Evolutionary conservation across 1,140 invertebrate genomes (phyloP).

Genomic region (Aphelenchoides fujianensis): DNA sequence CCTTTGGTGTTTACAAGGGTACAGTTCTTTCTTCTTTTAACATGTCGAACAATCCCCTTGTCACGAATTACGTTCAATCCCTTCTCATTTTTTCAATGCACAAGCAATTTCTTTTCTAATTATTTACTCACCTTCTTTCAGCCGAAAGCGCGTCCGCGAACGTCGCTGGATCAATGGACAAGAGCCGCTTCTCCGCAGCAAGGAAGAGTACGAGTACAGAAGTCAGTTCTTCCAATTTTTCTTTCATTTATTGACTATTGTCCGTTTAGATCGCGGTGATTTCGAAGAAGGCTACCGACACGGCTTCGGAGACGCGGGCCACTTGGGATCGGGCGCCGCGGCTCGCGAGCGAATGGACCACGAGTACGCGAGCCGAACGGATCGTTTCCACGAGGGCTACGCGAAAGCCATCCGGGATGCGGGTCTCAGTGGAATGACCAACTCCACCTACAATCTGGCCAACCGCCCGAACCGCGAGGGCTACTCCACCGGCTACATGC

Average conservation of each 20-base stretch:
- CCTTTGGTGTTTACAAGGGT: slow-evolving; percentile 55
- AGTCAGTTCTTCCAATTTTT: slow-evolving; percentile 10
- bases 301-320: slow-evolving; percentile 55
- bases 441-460: slow-evolving; percentile 60
- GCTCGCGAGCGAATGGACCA: slow-evolving; percentile 53
- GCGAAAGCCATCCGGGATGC: slow-evolving; percentile 58
- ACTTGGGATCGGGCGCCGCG: slow-evolving; percentile 39
- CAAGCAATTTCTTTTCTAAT: too few species aligned
- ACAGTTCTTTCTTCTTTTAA: slow-evolving; percentile 20
- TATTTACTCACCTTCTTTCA: slow-evolving; percentile 14
- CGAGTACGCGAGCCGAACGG: slow-evolving; percentile 48
- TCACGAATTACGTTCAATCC: neutral
- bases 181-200: slow-evolving; percentile 15
- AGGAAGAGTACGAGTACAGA: slow-evolving; percentile 17
- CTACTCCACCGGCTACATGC: slow-evolving; percentile 62
- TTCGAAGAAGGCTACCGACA: slow-evolving; percentile 59
- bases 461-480: slow-evolving; percentile 43
- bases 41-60: too few species aligned
- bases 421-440: slow-evolving; percentile 58
- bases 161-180: slow-evolving; percentile 40
- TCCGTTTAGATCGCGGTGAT: slow-evolving; percentile 48
- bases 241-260: slow-evolving; percentile 5
- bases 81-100: too few species aligned
- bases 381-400: slow-evolving; percentile 56
- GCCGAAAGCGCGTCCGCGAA: slow-evolving; percentile 22